Evolutionary conservation across 2,888 invertebrate species (phyloP), one percentile per base, ranked within the genome.

Genomic region (Polyommatus icarus): DNA sequence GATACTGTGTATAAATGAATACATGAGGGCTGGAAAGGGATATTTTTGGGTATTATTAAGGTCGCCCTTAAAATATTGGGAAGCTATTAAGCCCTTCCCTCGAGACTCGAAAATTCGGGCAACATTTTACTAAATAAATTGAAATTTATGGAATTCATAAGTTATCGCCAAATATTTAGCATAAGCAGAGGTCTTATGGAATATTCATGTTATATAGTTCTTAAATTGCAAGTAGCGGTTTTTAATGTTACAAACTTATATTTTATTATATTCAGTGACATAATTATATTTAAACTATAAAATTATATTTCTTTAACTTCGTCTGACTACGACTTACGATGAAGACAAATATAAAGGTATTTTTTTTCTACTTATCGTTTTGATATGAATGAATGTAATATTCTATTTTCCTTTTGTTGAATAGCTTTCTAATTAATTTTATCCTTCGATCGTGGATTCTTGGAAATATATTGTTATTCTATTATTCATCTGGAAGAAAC

Each of bases 31-130:
- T 24, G 29, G 71, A 20, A 71, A 50, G 50, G 50, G 76, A 71
- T 76, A 76, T 80, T 82, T 61, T 80, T 81, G 81, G 82, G 81
- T 81, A 80, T 81, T 80, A 79, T 80, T 78, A 80, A 80, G 81
- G 80, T 77, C 73, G 54, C 79, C 80, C 79, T 81, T 80, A 79
- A 78, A 81, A 81, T 77, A 80, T 78, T 78, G 76, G 77, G 50
- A 75, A 78, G 76, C 79, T 77, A 78, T 80, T 77, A 76, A 78
- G 71, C 80, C 79, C 76, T 81, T 76, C 59, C 75, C 77, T 71
- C n/a, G 75, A 78, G 80, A 79, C 79, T 78, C 80, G 81, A 80
- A 80, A 67, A 46, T 76, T 67, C 67, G 67, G 76, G 67, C 18
- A 76, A 61, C 12, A 29, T 67, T 71, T 29, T 46, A 6, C 40